A percentile compares a stretch with the other conserved stretches of the same genome.
Conservation (phyloP, 2,888 invertebrate species). For the Nemoura dubitans region DNA sequence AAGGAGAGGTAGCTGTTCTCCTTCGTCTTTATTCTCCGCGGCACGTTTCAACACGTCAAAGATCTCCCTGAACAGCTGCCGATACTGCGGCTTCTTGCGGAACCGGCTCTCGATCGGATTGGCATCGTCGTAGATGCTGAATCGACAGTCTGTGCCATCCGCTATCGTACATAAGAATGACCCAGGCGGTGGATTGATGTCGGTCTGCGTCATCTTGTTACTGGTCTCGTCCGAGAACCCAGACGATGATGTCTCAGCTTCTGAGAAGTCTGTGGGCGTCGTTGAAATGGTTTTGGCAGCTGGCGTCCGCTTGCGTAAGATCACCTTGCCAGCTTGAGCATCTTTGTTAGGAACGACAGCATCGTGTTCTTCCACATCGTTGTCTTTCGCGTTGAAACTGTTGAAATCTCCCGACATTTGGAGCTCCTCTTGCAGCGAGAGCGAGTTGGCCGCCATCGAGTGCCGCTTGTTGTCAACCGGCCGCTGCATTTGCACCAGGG, state of each 20-base stretch:
- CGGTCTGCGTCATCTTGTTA: constrained; percentile 85
- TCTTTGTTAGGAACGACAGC: constrained; percentile 44
- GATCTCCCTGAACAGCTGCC: constrained; percentile 83
- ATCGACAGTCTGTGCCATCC: constrained; percentile 85
- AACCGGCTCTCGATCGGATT: constrained; percentile 84
- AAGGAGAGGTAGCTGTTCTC: constrained; percentile 76
- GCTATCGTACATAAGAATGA: constrained; percentile 85
- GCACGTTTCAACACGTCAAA: constrained; percentile 84
- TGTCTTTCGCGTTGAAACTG: constrained; percentile 61
- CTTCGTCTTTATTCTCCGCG: constrained; percentile 83
- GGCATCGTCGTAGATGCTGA: constrained; percentile 82
- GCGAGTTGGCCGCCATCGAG: constrained; percentile 57
- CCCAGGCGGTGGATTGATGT: constrained; percentile 74
- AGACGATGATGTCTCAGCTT: constrained; percentile 85
- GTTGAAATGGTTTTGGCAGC: constrained; percentile 65
- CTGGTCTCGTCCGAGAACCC: constrained; percentile 86
- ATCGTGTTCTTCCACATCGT: constrained; percentile 49
- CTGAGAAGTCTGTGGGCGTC: constrained; percentile 84
- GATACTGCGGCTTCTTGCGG: constrained; percentile 83
- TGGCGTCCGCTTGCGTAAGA: constrained; percentile 55
- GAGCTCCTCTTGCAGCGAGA: constrained; percentile 75
- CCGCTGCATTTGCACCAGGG: constrained; percentile 78
- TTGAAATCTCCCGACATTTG: constrained; percentile 79
- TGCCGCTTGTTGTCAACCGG: constrained; percentile 59
- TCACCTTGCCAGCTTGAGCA: constrained; percentile 63